A percentile compares a stretch with the other conserved stretches of the same genome.
Evolutionary conservation across 2,888 invertebrate genomes (phyloP).

Genomic region (Rhorus exstirpatorius): DNA sequence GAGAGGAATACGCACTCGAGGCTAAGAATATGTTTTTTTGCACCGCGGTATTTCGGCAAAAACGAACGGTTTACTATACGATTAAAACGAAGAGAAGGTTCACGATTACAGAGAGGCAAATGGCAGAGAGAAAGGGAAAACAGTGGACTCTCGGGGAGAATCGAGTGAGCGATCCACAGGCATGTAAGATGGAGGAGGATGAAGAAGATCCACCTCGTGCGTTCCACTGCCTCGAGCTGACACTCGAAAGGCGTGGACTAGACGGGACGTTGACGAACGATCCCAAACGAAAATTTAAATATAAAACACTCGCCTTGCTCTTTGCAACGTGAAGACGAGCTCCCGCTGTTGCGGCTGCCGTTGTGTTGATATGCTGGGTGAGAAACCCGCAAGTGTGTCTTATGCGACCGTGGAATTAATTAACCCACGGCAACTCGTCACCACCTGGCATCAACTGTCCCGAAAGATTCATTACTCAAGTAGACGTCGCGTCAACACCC

Average conservation of each 20-base stretch:
- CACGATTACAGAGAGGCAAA: constrained; percentile 35
- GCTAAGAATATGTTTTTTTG: constrained; percentile 54
- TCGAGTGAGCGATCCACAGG: constrained; percentile 23
- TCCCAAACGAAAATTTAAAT: constrained; percentile 68
- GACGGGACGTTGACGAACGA: constrained; percentile 71
- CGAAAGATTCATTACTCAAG: constrained; percentile 61
- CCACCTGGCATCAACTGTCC: constrained; percentile 66
- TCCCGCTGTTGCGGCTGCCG: constrained; percentile 21
- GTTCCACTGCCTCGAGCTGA: constrained; percentile 64
- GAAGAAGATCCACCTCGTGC: constrained; percentile 62
- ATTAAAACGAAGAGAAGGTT: constrained; percentile 35
- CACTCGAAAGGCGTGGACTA: constrained; percentile 71
- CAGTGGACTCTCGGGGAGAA: constrained; percentile 2
- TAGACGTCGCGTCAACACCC: constrained; percentile 30
- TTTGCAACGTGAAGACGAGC: constrained; percentile 16
- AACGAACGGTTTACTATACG: constrained; percentile 19
- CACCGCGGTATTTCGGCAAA: constrained; percentile 58
- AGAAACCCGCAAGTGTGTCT: constrained; percentile 26
- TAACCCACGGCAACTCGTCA: constrained; percentile 64
- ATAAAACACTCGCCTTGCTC: constrained; percentile 60
- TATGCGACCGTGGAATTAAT: constrained; percentile 59
- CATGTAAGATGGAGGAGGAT: constrained; percentile 48
- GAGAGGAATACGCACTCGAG: not conserved
- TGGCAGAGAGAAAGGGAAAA: constrained; percentile 38
- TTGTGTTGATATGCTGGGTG: not conserved